A percentile compares a stretch with the other conserved stretches of the same genome.
These are phyloP conservation scores for Tiaroga cobitis DNA, from an alignment of 2,797 vertebrate genomes.

Conservation along the genomic window DNA sequence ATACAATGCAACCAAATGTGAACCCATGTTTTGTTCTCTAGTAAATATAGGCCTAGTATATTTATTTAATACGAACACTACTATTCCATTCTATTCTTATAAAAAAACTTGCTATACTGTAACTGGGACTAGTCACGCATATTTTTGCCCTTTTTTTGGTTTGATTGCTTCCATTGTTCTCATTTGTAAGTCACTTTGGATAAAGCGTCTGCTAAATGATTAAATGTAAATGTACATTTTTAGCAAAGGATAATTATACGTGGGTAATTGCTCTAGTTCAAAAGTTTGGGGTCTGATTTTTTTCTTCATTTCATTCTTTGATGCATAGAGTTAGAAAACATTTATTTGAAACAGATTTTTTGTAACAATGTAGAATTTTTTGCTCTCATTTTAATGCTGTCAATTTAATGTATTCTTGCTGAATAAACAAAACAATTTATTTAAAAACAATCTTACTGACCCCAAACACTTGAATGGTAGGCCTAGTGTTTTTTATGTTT, in stretches of 20 bases:
- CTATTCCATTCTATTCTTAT: no score
- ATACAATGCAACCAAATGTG: neutral
- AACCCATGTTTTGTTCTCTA: neutral
- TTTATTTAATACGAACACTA: neutral
- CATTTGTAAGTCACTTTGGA: no score
- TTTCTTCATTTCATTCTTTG: neutral
- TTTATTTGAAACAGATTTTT: neutral
- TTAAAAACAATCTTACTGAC: neutral
- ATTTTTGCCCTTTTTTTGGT: neutral
- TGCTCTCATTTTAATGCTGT: neutral
- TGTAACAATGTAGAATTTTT: neutral
- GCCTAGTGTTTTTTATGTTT: no score
- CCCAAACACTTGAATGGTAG: neutral
- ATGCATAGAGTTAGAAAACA: neutral
- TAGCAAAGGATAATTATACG: neutral
- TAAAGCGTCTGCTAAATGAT: neutral
- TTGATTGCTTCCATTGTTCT: neutral
- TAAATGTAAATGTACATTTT: neutral
- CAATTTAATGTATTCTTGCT: neutral
- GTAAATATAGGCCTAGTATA: neutral
- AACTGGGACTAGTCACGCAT: neutral
- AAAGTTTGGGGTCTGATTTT: neutral
- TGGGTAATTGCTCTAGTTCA: neutral
- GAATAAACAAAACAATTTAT: neutral
- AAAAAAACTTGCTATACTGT: no score